These are phyloP conservation scores for Lasioglossum figueresi DNA, from an alignment of 2,888 invertebrate species.

Conservation along the genomic window DNA sequence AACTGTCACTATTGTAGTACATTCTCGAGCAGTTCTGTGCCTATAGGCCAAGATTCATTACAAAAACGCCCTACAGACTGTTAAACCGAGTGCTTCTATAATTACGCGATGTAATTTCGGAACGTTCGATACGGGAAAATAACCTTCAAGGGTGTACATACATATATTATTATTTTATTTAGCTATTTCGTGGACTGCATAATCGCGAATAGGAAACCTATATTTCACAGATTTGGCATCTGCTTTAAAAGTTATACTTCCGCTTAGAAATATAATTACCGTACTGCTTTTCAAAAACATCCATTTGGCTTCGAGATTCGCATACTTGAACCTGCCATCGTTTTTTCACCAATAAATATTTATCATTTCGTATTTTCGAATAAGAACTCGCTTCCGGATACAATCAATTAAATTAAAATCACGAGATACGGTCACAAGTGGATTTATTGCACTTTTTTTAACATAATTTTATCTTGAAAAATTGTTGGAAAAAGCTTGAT, in stretches of 20 bases:
- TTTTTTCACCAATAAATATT: neutral
- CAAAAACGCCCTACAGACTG: neutral
- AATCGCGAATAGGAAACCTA: neutral
- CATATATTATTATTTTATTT: neutral
- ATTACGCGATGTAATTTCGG: slow-evolving; percentile 14
- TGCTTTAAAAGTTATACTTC: neutral
- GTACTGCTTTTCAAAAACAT: neutral
- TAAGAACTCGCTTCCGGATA: neutral
- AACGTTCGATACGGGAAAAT: neutral
- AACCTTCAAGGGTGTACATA: neutral
- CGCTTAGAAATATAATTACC: slow-evolving; percentile 11
- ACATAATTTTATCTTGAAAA: neutral
- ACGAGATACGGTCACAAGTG: neutral
- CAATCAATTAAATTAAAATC: neutral
- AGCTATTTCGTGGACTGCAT: neutral
- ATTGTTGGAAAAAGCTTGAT: neutral
- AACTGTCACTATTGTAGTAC: neutral
- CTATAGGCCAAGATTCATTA: neutral
- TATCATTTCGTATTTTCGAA: neutral
- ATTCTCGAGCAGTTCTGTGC: neutral
- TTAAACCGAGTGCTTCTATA: slow-evolving; percentile 6
- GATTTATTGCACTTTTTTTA: neutral
- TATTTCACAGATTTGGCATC: slow-evolving; percentile 13
- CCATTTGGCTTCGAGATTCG: neutral
- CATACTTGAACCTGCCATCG: neutral